phyloP scores from a whole-genome alignment of 2,797 vertebrate genomes.

The Sebastes nivosus region DNA sequence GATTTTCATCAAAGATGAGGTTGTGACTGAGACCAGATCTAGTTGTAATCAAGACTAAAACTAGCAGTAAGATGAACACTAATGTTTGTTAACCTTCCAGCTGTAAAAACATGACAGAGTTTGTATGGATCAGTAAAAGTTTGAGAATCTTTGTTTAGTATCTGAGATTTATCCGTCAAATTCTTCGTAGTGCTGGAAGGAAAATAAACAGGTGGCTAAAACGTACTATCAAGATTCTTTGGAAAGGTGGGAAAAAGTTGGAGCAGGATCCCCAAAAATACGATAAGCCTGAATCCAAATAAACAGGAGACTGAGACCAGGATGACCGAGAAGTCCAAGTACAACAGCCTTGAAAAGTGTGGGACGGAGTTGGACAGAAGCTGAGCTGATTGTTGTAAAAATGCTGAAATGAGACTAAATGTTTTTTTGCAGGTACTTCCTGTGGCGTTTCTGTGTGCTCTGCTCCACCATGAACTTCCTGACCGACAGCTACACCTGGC shows the following conservation, averaged over 20 bases:
- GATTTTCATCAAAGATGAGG: background rate
- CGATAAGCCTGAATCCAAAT: background rate
- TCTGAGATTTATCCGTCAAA: background rate
- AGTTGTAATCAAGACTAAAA: background rate
- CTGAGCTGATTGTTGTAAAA: background rate
- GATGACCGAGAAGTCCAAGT: background rate
- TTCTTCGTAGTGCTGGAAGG: background rate
- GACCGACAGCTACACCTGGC: constrained; percentile 85
- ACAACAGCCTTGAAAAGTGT: background rate
- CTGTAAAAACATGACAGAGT: background rate
- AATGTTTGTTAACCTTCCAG: background rate
- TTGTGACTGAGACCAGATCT: background rate
- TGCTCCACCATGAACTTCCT: constrained; percentile 81
- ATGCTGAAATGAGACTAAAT: background rate
- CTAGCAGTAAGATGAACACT: background rate
- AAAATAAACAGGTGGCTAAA: background rate
- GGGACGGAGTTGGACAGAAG: background rate
- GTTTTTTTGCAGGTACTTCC: constrained; percentile 81
- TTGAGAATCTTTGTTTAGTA: background rate
- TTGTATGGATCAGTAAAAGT: background rate
- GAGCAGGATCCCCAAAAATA: background rate
- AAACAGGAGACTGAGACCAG: background rate
- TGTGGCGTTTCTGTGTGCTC: constrained; percentile 84
- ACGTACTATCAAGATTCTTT: background rate
- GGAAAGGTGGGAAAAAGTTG: background rate